Base-by-base conservation (phyloP, 2,888 invertebrate genomes). In the Lathronympha strigana region DNA sequence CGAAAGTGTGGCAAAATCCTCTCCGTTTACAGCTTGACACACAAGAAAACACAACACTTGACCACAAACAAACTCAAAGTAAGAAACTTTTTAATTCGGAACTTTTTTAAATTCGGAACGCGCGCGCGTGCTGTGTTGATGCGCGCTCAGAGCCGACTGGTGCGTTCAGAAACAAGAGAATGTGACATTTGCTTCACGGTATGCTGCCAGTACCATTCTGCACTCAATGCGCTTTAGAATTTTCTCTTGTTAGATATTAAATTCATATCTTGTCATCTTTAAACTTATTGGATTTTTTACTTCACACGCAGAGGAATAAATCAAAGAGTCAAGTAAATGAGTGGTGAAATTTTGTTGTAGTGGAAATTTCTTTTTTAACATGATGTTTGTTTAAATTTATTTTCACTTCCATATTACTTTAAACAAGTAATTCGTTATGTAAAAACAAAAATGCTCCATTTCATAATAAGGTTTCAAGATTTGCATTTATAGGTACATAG, bases 71-170 rank as follows among this genome's bases (percentile, higher is more conserved):
- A 69, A 54, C 68, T 66, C 61, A 68, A 69, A 68, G 69, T 58
- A 54, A 64, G 19, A 66, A 69, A 71, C 69, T 71, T 72, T 72
- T 66, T 66, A 57, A 68, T 66, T 67, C 51, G 72, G 68, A 72
- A 69, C 68, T 69, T 72, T 43, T 72, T 61, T 67, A 74, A 70
- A 68, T 69, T 64, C 69, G 61, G 62, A 68, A 67, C 68, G 73
- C 73, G 72, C 73, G 69, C 73, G 74, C 78, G 73, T 77, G 73
- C 70, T 64, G 61, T 66, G 55, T 71, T 55, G 66, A 68, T 69
- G 75, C 78, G 78, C 78, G 76, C 77, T 76, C 73, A 73, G 73
- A 68, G 72, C 68, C 68, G 71, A 79, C 79, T 80, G 76, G 67
- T 68, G 57, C 61, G 66, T 67, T 67, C 69, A 53, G 70, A 70